Base-by-base conservation (phyloP, 2,888 invertebrate genomes). In the Epinotia ramella region DNA sequence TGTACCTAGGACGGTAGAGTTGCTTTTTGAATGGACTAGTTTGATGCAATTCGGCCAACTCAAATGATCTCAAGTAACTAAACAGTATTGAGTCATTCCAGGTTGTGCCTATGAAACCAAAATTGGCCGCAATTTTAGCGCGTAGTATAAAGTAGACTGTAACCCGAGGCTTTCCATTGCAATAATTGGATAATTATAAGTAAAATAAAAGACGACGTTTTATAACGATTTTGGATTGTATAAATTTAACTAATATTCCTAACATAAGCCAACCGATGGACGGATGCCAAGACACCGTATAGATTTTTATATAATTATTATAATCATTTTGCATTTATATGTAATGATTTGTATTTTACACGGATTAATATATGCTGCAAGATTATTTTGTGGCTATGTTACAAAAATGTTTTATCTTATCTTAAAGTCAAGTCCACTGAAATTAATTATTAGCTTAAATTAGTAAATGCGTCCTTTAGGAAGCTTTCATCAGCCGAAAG, bases 161-260 rank as follows among this genome's bases (percentile, higher is more conserved):
- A 87, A 87, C 86, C 89, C 76, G 91, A 93, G 90, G 92, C 91
- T 92, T 91, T 89, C 88, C 84, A 80, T 77, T 81, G 75, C 86
- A 85, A 81, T 79, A 82, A 84, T 86, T 85, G 82, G 82, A 83
- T 84, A 78, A 82, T 80, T 78, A 83, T 82, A 83, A 82, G 80
- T 80, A 81, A 66, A 57, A 77, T 74, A 85, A 89, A 88, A 91
- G 85, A 89, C 87, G 88, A 82, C 77, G 80, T 83, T 84, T 85
- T 86, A 81, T 82, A 83, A 78, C 79, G 77, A 79, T 79, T 78
- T 73, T 80, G 78, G 79, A 78, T 78, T 65, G 79, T 82, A 80
- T 76, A 72, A 80, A 70, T 44, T 59, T n/a, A 60, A 78, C 75
- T 80, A 79, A 76, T 86, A 87, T 87, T 86, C 83, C 85, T 86